phyloP scores from a whole-genome alignment of 2,888 invertebrate genomes.

The Mimachlamys varia region DNA sequence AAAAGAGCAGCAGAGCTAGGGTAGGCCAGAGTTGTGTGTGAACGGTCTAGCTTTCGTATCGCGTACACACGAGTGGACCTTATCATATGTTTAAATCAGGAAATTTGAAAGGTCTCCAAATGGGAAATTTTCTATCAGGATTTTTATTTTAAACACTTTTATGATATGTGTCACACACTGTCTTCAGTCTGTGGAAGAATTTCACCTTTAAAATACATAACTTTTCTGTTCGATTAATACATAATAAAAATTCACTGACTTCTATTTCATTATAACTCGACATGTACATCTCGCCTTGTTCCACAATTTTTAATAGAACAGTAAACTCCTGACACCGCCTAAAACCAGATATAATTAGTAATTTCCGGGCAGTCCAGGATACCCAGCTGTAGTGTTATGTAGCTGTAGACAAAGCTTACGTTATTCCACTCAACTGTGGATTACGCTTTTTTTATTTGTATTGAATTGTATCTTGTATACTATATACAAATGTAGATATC shows the following conservation, averaged over 20 bases:
- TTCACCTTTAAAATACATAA: neutral
- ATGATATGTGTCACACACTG: neutral
- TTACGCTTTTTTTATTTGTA: too few species aligned
- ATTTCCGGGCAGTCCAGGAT: too few species aligned
- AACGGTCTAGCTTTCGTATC: neutral
- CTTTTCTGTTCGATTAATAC: too few species aligned
- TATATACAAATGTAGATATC: too few species aligned
- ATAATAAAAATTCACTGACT: neutral
- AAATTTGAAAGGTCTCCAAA: slow-evolving; percentile 1
- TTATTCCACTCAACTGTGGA: too few species aligned
- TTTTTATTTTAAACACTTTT: neutral
- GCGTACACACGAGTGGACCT: neutral
- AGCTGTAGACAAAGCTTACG: too few species aligned
- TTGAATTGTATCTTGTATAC: too few species aligned
- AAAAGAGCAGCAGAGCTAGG: neutral
- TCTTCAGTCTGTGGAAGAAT: neutral
- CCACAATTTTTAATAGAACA: neutral
- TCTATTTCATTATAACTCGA: neutral
- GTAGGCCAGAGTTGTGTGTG: neutral
- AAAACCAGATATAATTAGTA: too few species aligned
- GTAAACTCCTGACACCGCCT: too few species aligned
- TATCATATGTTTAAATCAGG: neutral
- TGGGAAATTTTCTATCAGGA: neutral
- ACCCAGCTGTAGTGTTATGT: too few species aligned
- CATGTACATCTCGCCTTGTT: neutral